Conservation (phyloP, 2,113 vertebrate species). For the Vicugna pacos region DNA sequence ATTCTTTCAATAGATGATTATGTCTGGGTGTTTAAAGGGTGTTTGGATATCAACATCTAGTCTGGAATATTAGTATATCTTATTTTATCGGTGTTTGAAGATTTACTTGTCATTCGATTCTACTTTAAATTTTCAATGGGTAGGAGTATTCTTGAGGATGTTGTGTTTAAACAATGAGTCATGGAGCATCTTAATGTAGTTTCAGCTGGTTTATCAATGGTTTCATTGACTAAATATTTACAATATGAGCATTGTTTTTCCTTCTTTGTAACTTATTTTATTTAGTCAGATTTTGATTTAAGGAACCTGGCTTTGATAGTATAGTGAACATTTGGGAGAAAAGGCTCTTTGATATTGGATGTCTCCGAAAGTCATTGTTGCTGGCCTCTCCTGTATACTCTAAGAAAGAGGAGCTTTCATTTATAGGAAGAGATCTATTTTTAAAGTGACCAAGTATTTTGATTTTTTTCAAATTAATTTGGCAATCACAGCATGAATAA, state of each 20-base stretch:
- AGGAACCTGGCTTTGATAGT: neutral
- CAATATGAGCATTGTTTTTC: conserved; percentile 63
- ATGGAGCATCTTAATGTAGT: conserved; percentile 55
- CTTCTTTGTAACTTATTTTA: conserved; percentile 50
- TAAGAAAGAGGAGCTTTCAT: conserved; percentile 12
- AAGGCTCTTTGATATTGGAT: neutral
- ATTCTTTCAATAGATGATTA: neutral
- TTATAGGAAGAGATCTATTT: neutral
- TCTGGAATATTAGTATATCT: conserved; percentile 51
- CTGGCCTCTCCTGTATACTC: neutral
- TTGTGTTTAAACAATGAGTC: conserved; percentile 58
- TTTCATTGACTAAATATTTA: conserved; percentile 80
- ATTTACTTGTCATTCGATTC: conserved; percentile 76
- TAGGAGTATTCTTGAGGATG: conserved; percentile 68
- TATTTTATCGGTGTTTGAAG: conserved; percentile 66
- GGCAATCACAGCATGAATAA: neutral
- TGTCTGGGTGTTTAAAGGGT: neutral
- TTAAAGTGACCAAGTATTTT: conserved; percentile 37
- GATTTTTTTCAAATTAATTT: conserved; percentile 23
- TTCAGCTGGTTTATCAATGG: conserved; percentile 58
- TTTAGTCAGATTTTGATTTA: conserved; percentile 73
- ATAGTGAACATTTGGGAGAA: conserved; percentile 14
- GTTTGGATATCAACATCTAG: neutral
- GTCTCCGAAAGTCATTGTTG: neutral
- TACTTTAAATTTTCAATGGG: conserved; percentile 78